phyloP scores from a whole-genome alignment of 2,113 vertebrate genomes.

The Nerophis lumbriciformis region DNA sequence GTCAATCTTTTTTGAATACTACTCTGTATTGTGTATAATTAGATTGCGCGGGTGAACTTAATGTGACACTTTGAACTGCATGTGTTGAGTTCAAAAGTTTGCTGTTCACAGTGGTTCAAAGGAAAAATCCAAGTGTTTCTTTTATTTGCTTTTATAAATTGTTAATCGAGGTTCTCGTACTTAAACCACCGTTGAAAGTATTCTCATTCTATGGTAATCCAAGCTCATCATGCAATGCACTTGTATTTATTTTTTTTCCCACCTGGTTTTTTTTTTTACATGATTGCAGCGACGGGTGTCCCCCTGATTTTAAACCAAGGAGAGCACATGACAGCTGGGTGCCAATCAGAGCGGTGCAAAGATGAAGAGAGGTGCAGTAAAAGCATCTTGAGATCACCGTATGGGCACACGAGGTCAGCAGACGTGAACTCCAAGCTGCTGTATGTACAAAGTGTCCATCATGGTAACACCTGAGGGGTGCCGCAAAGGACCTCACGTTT shows the following conservation, averaged over 20 bases:
- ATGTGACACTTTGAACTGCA: neutral
- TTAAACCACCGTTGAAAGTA: conserved; percentile 19
- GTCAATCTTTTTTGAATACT: neutral
- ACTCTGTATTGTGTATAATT: neutral
- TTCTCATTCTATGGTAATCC: conserved; percentile 2
- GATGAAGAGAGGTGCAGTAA: conserved; percentile 27
- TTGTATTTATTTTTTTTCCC: neutral
- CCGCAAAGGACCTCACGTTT: conserved; percentile 21
- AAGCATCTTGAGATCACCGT: conserved; percentile 34
- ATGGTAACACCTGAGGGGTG: conserved; percentile 34
- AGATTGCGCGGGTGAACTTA: neutral
- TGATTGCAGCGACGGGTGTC: conserved; percentile 18
- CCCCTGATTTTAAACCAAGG: conserved; percentile 13
- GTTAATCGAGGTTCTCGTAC: neutral
- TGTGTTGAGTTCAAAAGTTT: neutral
- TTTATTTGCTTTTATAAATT: neutral
- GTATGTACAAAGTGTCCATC: conserved; percentile 51
- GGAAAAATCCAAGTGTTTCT: conserved; percentile 16
- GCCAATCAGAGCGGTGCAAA: conserved; percentile 38
- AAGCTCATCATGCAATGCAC: neutral
- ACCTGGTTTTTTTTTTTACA: conserved; percentile 20
- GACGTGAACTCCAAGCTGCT: conserved; percentile 46
- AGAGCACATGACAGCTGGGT: conserved; percentile 28
- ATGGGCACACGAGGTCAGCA: conserved; percentile 26
- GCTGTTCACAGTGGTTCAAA: conserved; percentile 29